phyloP scores from a whole-genome alignment of 1,140 invertebrate genomes.

The Pteromalus puparum region DNA sequence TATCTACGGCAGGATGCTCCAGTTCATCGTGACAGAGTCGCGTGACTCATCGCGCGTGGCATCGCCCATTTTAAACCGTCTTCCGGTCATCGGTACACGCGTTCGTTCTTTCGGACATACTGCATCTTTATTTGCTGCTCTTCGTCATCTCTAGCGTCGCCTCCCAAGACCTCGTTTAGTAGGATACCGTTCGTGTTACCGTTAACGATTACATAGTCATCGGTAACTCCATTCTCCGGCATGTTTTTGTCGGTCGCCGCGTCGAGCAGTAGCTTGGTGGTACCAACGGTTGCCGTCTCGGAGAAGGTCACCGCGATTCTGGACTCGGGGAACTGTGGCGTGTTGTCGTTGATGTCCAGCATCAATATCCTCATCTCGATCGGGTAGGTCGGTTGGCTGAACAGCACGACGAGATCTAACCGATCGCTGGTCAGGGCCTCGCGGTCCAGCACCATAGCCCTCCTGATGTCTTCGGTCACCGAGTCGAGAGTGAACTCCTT shows the following conservation, averaged over 20 bases:
- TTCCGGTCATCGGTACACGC: too few relatives aligned
- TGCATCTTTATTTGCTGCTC: too few relatives aligned
- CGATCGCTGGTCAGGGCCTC: slow-evolving; percentile 85
- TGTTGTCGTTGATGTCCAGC: slow-evolving; percentile 92
- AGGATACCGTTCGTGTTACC: slow-evolving; percentile 87
- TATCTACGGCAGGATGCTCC: too few relatives aligned
- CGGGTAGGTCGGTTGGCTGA: slow-evolving; percentile 94
- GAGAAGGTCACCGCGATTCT: slow-evolving; percentile 91
- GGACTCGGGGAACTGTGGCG: slow-evolving; percentile 91
- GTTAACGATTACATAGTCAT: slow-evolving; percentile 91
- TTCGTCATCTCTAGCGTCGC: too few relatives aligned
- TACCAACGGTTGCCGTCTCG: slow-evolving; percentile 91
- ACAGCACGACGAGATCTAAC: slow-evolving; percentile 93
- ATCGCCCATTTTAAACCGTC: too few relatives aligned
- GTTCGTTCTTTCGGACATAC: too few relatives aligned
- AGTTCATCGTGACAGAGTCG: too few relatives aligned
- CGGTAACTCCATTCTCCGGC: slow-evolving; percentile 89
- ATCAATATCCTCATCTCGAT: slow-evolving; percentile 93
- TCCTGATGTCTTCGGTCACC: slow-evolving; percentile 88
- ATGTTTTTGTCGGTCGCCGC: slow-evolving; percentile 91
- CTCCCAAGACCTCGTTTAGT: too few relatives aligned
- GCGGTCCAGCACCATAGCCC: slow-evolving; percentile 87
- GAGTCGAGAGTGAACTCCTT: slow-evolving; percentile 88
- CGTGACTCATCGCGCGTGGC: too few relatives aligned
- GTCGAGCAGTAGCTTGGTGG: slow-evolving; percentile 86